Base-by-base conservation (phyloP, 1,140 invertebrate genomes). In the Trichonephila clavata region DNA sequence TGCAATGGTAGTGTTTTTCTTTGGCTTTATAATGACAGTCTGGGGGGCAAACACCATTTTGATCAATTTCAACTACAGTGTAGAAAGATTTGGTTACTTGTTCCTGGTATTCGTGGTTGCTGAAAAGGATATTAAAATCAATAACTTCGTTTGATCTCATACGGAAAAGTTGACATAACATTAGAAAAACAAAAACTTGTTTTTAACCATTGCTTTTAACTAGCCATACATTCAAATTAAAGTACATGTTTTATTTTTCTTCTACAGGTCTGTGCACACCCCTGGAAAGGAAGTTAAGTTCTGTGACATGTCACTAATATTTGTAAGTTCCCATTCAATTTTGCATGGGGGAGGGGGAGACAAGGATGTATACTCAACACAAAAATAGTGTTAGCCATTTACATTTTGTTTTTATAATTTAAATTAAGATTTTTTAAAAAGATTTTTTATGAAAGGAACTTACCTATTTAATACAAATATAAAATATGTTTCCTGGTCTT, bases 101-200 rank as follows among this genome's bases (percentile, higher is more conserved):
- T 94, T 98, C 98, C 95, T 98, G 98, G 71, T 98, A 97, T 94
- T 98, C 98, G 95, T 99, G 98, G 94, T 98, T 97, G 93, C 98
- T 96, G 94, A 68, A 94, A 94, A 86, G 86, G 63, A 94, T 83
- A 94, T 63, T 92, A 50, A 86, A 81, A 81, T 90, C 32, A 93
- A 77, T 81, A 93, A 86, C 59, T 65, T 39, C 27, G 39, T 93
- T 81, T 20, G 39, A 32, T 90, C 60, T 86, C 18, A 61, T 21
- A 60, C n/a, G 60, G 43, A 57, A 27, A 90, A 90, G 20, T 90
- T 77, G 39, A 90, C 24, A 71, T 39, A 80, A 32, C 20, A 87
- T 24, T 77, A 27, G 6, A 80, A n/a, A 77, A 57, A 24, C 7
- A 77, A 24, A n/a, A 86, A 60, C 8, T 14, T 24, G 24, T 14